phyloP scores from a whole-genome alignment of 2,113 vertebrate genomes.

The Cheirogaleus medius region DNA sequence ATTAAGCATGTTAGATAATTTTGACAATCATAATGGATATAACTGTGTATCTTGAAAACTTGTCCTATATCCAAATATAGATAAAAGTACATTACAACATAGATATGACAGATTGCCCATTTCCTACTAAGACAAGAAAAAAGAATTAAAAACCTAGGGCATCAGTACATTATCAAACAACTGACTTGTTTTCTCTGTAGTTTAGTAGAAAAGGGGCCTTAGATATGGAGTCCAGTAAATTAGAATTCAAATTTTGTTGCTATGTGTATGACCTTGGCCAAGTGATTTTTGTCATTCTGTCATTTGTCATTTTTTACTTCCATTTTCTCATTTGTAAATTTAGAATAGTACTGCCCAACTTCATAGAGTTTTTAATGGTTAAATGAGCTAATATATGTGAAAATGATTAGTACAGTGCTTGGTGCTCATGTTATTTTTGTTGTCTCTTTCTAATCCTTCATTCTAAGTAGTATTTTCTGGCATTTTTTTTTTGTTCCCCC shows the following conservation, averaged over 20 bases:
- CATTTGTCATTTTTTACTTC: too few relatives aligned
- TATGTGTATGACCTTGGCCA: not conserved
- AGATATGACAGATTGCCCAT: not conserved
- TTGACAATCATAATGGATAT: not conserved
- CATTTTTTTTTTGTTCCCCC: not conserved
- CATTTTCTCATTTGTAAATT: not conserved
- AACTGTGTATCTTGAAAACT: not conserved
- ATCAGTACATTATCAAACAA: not conserved
- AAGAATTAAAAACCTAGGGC: not conserved
- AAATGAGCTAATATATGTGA: not conserved
- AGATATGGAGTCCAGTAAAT: not conserved
- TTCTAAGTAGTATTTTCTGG: not conserved
- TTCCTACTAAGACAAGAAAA: constrained; percentile 4
- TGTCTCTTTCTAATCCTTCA: not conserved
- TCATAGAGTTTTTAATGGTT: not conserved
- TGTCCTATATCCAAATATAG: not conserved
- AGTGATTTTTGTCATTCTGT: not conserved
- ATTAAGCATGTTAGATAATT: not conserved
- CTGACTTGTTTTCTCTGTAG: not conserved
- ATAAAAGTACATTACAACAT: not conserved
- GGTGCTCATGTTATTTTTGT: not conserved
- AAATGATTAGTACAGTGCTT: not conserved
- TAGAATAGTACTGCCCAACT: not conserved
- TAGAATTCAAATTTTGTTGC: constrained; percentile 7
- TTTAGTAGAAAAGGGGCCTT: not conserved